phyloP scores from a whole-genome alignment of 2,888 invertebrate species.

The Rhingia campestris region DNA sequence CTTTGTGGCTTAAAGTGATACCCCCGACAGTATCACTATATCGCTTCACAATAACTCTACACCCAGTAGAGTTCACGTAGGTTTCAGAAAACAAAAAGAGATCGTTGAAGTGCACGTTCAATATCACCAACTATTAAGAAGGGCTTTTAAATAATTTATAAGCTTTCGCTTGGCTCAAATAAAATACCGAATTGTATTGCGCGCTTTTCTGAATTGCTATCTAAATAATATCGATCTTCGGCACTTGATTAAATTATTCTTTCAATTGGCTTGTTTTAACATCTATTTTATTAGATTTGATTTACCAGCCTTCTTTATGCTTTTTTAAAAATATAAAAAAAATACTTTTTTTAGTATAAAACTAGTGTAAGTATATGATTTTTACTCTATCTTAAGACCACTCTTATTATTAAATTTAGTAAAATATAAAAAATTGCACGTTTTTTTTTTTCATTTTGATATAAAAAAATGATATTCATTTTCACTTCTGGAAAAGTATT shows the following conservation, averaged over 20 bases:
- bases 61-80: conserved; percentile 20
- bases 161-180: conserved; percentile 55
- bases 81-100: background rate
- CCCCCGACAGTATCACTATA: conserved; percentile 2
- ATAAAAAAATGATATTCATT: conserved; percentile 63
- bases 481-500: conserved; percentile 51
- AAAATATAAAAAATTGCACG: conserved; percentile 46
- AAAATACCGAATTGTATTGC: conserved; percentile 28
- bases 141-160: background rate
- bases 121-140: conserved; percentile 11
- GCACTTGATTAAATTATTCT: conserved; percentile 60
- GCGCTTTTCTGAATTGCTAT: conserved; percentile 42
- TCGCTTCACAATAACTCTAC: conserved; percentile 2
- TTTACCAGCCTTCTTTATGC: conserved; percentile 38
- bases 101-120: conserved; percentile 31
- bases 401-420: conserved; percentile 52
- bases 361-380: conserved; percentile 52
- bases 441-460: background rate
- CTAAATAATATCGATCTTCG: conserved; percentile 46
- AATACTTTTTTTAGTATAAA: conserved; percentile 45
- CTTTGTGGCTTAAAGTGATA: background rate
- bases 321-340: conserved; percentile 50
- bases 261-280: conserved; percentile 56
- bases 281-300: conserved; percentile 34
- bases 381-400: conserved; percentile 62